phyloP scores from a whole-genome alignment of 2,888 invertebrate species.

The Cheilosia vulpina region DNA sequence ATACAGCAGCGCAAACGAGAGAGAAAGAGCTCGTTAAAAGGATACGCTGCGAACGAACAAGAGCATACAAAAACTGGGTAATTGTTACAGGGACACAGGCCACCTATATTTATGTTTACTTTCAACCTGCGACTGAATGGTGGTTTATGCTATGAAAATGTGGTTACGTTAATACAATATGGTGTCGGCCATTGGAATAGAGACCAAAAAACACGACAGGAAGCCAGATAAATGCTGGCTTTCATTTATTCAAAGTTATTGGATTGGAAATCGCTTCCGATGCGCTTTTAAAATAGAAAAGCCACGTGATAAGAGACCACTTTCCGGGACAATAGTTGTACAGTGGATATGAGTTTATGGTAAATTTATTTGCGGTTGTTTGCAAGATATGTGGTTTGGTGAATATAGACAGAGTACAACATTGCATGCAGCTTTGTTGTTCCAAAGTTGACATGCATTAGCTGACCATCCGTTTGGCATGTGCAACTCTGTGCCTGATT shows the following conservation, averaged over 20 bases:
- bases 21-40: constrained; percentile 28
- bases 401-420: background rate
- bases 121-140: background rate
- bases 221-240: background rate
- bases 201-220: background rate
- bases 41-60: constrained; percentile 28
- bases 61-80: constrained; percentile 25
- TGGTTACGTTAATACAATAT: constrained; percentile 30
- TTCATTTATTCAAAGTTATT: constrained; percentile 6
- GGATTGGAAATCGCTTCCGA: constrained; percentile 18
- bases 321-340: constrained; percentile 16
- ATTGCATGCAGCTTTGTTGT: too few species aligned
- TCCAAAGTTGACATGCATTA: too few species aligned
- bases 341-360: background rate
- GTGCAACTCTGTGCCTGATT: too few species aligned
- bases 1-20: constrained; percentile 28
- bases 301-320: background rate
- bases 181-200: constrained; percentile 4
- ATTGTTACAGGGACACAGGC: constrained; percentile 45
- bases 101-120: constrained; percentile 22
- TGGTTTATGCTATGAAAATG: background rate
- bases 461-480: too few species aligned
- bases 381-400: background rate
- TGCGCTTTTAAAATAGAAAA: background rate
- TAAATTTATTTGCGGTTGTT: background rate